Conservation (phyloP, 2,797 vertebrate species). For the Fundulus diaphanus region DNA sequence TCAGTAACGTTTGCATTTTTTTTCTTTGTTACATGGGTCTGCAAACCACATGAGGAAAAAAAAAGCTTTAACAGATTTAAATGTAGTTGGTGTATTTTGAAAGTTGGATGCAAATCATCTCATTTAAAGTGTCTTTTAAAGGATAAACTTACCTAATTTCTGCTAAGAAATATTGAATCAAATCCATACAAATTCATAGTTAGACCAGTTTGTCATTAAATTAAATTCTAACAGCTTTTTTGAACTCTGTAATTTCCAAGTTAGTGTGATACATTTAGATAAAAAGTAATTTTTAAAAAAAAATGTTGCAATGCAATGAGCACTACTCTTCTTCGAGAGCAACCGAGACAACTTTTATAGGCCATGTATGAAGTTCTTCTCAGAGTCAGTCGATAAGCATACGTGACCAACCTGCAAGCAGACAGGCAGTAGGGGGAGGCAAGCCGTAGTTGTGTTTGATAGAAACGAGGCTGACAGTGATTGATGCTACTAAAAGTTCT, state of each 20-base stretch:
- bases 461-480: slow-evolving; percentile 42
- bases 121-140: background rate
- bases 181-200: background rate
- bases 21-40: background rate
- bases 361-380: slow-evolving; percentile 7
- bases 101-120: background rate
- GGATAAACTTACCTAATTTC: background rate
- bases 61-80: background rate
- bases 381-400: slow-evolving; percentile 9
- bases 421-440: slow-evolving; percentile 70
- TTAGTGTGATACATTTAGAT: background rate
- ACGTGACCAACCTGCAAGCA: slow-evolving; percentile 25
- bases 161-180: background rate
- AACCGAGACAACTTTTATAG: background rate
- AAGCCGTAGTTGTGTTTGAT: slow-evolving; percentile 54
- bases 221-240: background rate
- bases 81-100: background rate
- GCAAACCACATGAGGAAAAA: background rate
- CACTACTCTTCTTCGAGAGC: background rate
- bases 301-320: background rate
- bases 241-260: slow-evolving; percentile 1
- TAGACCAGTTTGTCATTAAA: background rate
- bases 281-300: too few species aligned
- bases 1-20: background rate
- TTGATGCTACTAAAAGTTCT: slow-evolving; percentile 31